Conservation (phyloP, 1,140 invertebrate genomes). For the Schlechtendalia chinensis region DNA sequence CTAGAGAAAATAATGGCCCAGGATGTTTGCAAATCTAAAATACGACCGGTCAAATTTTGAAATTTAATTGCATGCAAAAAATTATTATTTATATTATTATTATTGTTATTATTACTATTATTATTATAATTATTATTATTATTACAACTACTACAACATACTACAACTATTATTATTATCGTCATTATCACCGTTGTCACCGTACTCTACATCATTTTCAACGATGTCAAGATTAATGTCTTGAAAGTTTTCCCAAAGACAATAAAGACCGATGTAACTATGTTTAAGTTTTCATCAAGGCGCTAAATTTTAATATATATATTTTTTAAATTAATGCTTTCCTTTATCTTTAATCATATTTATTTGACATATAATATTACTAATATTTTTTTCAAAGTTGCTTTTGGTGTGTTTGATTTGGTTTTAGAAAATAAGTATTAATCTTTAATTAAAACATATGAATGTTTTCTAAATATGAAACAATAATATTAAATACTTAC, state of each 20-base stretch:
- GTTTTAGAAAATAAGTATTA: too few relatives aligned
- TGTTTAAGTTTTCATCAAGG: neutral
- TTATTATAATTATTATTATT: constrained; percentile 1
- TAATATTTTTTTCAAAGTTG: too few relatives aligned
- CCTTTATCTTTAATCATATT: neutral
- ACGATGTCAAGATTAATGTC: constrained; percentile 41
- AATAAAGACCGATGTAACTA: neutral
- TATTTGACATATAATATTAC: neutral
- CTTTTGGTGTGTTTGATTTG: too few relatives aligned
- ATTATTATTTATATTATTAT: neutral
- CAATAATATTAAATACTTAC: too few relatives aligned
- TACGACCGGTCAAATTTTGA: neutral
- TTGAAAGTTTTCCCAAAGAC: constrained; percentile 2
- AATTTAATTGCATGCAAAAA: too few relatives aligned
- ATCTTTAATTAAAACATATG: too few relatives aligned
- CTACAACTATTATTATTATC: constrained; percentile 1
- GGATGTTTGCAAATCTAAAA: constrained; percentile 33
- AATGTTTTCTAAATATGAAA: too few relatives aligned
- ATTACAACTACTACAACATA: too few relatives aligned
- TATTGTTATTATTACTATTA: neutral
- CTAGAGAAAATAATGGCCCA: constrained; percentile 16
- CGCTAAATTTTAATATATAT: neutral
- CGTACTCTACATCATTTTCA: constrained; percentile 3
- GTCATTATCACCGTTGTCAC: neutral
- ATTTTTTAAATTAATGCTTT: neutral